Evolutionary conservation across 2,113 vertebrate genomes (phyloP).

Genomic region (Peucedramus taeniatus): DNA sequence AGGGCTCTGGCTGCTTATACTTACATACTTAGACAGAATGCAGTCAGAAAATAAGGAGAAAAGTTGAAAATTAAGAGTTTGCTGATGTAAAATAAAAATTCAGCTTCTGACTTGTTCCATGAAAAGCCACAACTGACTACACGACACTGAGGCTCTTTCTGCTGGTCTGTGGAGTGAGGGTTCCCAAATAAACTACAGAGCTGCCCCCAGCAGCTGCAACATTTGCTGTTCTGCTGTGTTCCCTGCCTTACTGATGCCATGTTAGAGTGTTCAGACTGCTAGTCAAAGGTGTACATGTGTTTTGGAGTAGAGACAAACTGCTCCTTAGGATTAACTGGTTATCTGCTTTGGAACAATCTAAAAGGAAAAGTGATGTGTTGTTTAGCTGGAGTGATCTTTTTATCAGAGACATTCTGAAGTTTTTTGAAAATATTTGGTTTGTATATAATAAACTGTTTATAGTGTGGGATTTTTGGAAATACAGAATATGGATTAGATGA

Average conservation of each 20-base stretch:
- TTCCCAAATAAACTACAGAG: not conserved
- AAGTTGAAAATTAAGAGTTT: not conserved
- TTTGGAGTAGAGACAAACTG: not conserved
- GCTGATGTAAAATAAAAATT: not conserved
- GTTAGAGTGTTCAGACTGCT: fast-evolving
- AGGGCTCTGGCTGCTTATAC: not conserved
- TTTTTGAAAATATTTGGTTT: not conserved
- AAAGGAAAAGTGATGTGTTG: not conserved
- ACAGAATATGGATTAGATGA: not conserved
- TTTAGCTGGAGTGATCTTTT: not conserved
- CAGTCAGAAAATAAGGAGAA: not conserved
- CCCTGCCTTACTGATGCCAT: not conserved
- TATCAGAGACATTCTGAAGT: not conserved
- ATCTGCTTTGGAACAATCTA: not conserved
- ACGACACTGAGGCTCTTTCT: not conserved
- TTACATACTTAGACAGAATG: too few relatives aligned
- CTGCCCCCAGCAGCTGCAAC: not conserved
- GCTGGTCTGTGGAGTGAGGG: not conserved
- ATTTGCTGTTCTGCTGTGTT: not conserved
- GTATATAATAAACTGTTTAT: not conserved
- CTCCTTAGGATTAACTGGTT: not conserved
- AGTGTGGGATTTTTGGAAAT: not conserved
- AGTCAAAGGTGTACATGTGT: fast-evolving
- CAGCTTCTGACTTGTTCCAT: not conserved
- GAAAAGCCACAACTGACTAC: not conserved